These are phyloP conservation scores for Tiaroga cobitis DNA, from an alignment of 2,797 vertebrate genomes.

Conservation along the genomic window DNA sequence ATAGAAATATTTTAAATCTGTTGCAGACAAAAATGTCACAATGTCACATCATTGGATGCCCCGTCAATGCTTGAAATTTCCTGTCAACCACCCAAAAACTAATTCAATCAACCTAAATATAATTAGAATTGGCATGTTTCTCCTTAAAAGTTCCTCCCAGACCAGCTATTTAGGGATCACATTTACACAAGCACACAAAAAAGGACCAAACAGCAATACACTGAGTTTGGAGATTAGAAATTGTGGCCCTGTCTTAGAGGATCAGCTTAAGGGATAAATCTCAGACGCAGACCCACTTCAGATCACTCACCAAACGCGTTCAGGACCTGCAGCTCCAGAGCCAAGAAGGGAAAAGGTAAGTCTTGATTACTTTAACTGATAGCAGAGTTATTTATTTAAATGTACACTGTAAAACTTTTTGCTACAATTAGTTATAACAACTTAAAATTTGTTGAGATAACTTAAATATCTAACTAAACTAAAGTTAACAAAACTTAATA, in stretches of 20 bases:
- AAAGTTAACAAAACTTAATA: too few species aligned
- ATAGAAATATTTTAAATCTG: neutral
- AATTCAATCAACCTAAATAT: constrained; percentile 9
- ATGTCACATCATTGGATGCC: neutral
- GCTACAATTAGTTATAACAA: too few species aligned
- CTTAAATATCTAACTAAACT: too few species aligned
- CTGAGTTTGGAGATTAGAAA: constrained; percentile 76
- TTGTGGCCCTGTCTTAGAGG: constrained; percentile 74
- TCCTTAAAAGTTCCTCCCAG: constrained; percentile 25
- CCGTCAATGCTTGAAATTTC: neutral
- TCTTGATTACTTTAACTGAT: neutral
- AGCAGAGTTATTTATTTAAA: neutral
- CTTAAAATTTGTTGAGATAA: too few species aligned
- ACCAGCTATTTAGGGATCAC: neutral
- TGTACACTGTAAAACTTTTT: neutral
- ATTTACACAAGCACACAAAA: constrained; percentile 20
- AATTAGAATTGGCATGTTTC: neutral
- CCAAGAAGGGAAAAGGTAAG: constrained; percentile 70
- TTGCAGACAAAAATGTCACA: neutral
- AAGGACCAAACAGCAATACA: constrained; percentile 58
- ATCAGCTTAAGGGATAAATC: constrained; percentile 79
- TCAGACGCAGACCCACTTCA: constrained; percentile 57
- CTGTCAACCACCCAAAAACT: neutral
- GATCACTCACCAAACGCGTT: constrained; percentile 60
- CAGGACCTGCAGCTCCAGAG: constrained; percentile 51